Conservation (phyloP, 2,888 invertebrate genomes). For the Drosophila stalkeri region DNA sequence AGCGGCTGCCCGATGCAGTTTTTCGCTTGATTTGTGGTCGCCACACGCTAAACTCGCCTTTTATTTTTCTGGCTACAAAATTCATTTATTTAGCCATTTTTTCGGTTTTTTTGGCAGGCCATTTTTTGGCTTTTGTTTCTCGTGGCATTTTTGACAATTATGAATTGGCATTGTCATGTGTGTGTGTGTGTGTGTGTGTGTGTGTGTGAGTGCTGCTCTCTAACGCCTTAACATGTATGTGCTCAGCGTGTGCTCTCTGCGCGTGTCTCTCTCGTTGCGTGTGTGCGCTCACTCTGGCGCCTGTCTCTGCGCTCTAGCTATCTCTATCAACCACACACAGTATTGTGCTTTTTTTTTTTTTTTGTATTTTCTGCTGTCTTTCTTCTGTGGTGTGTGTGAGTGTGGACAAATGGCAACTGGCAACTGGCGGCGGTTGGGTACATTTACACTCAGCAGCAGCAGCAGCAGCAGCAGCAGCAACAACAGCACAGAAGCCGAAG, state of each 20-base stretch:
- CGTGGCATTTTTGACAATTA: conserved; percentile 59
- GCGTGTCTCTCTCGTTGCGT: conserved; percentile 48
- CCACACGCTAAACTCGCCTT: conserved; percentile 40
- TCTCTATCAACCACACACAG: conserved; percentile 50
- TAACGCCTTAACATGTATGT: conserved; percentile 10
- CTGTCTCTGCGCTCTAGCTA: conserved; percentile 34
- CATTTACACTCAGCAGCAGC: conserved; percentile 39
- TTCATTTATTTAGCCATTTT: conserved; percentile 30
- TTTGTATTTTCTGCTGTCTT: not conserved
- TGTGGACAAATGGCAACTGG: conserved; percentile 37
- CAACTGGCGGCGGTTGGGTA: conserved; percentile 56
- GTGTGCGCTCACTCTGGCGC: conserved; percentile 33
- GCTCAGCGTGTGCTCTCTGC: conserved; percentile 45
- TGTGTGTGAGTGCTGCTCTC: conserved; percentile 8
- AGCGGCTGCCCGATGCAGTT: conserved; percentile 28
- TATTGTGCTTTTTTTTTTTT: conserved; percentile 25
- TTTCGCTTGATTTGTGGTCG: conserved; percentile 54
- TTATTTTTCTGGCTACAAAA: conserved; percentile 20
- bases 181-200: conserved; percentile 38
- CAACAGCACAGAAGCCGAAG: conserved; percentile 12
- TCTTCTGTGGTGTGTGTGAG: conserved; percentile 3
- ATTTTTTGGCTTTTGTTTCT: conserved; percentile 20
- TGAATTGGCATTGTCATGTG: conserved; percentile 69
- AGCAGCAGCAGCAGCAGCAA: conserved; percentile 19
- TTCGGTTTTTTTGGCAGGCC: conserved; percentile 8